A percentile compares a stretch with the other conserved stretches of the same genome.
These are phyloP conservation scores for Catocala nupta DNA, from an alignment of 2,888 invertebrate species.

Conservation along the genomic window DNA sequence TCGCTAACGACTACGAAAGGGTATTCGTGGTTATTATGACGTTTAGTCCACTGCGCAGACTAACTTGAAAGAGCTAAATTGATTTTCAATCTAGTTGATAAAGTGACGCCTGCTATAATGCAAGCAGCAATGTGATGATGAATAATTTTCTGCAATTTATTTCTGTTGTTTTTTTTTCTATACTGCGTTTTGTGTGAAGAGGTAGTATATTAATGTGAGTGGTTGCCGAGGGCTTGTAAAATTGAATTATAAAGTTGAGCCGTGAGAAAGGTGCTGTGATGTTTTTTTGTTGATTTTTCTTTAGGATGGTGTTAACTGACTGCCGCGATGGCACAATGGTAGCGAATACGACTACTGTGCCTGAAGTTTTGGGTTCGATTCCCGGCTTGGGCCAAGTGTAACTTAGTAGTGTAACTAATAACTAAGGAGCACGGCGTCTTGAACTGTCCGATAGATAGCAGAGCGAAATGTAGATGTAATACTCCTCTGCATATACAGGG, in stretches of 20 bases:
- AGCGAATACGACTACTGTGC: no score
- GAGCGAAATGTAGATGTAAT: no score
- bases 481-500: no score
- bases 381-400: no score
- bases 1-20: slow-evolving; percentile 73
- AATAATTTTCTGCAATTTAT: slow-evolving; percentile 29
- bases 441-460: no score
- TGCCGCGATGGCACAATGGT: no score
- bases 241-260: slow-evolving; percentile 30
- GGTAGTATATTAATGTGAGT: slow-evolving; percentile 40
- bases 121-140: slow-evolving; percentile 51
- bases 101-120: slow-evolving; percentile 51
- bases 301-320: no score
- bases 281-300: neutral
- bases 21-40: slow-evolving; percentile 47
- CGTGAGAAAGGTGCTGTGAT: slow-evolving; percentile 1
- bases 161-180: slow-evolving; percentile 38
- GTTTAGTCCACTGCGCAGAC: slow-evolving; percentile 36
- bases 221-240: slow-evolving; percentile 37
- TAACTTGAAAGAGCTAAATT: slow-evolving; percentile 56
- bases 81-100: slow-evolving; percentile 55
- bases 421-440: no score
- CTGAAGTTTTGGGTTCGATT: no score
- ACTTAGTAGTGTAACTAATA: no score
- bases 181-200: slow-evolving; percentile 36